Percentiles rank a stretch among this genome's conserved stretches.
These are phyloP conservation scores for Papilio helenus DNA, from an alignment of 1,140 invertebrate species.

Conservation along the genomic window DNA sequence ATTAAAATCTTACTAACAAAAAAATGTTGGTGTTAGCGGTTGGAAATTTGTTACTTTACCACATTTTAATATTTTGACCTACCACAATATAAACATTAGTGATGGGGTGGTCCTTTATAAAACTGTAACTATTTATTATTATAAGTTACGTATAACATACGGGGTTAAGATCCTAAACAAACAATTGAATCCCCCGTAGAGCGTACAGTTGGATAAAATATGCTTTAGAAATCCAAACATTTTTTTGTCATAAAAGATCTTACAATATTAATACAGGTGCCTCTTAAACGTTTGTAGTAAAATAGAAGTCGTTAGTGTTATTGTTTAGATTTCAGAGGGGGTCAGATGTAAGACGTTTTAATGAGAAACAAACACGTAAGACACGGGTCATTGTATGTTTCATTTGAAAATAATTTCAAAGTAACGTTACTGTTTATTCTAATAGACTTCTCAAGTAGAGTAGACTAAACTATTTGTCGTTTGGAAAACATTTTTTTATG, in stretches of 20 bases:
- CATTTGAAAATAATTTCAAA: neutral
- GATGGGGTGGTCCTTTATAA: conserved; percentile 32
- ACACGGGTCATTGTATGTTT: neutral
- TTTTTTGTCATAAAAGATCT: conserved; percentile 10
- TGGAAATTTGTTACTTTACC: neutral
- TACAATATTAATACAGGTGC: conserved; percentile 33
- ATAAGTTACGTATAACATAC: conserved; percentile 33
- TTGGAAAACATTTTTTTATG: too few species aligned
- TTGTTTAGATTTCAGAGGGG: neutral
- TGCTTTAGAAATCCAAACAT: conserved; percentile 26
- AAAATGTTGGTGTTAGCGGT: neutral
- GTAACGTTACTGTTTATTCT: neutral
- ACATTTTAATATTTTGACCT: conserved; percentile 20
- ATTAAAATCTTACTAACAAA: neutral
- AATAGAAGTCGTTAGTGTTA: conserved; percentile 19
- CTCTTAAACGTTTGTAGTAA: conserved; percentile 4
- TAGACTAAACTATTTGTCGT: neutral
- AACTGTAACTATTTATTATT: conserved; percentile 37
- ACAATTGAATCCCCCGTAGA: conserved; percentile 30
- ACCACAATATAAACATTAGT: conserved; percentile 9
- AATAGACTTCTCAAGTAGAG: neutral
- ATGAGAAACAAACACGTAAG: neutral
- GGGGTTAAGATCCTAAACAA: conserved; percentile 36
- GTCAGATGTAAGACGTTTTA: neutral
- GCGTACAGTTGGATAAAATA: conserved; percentile 27